These are phyloP conservation scores for Drosophila pseudoobscura DNA, from an alignment of 1,140 invertebrate genomes.

Conservation along the genomic window DNA sequence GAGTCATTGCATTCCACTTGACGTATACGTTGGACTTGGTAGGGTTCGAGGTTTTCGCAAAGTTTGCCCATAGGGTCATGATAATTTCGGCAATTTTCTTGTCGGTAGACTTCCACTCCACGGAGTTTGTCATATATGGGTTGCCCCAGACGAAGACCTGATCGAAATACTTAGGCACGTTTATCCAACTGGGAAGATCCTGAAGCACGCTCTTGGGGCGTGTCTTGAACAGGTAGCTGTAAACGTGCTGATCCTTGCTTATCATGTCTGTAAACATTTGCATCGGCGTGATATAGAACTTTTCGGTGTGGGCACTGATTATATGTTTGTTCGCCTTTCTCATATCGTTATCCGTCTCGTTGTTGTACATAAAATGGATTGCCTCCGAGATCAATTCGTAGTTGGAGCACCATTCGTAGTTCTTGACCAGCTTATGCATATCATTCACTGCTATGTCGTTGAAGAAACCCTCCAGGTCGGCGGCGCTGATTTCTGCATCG, in stretches of 20 bases:
- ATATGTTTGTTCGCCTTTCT: slow-evolving; percentile 84
- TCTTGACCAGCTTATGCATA: slow-evolving; percentile 83
- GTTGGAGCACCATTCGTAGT: slow-evolving; percentile 87
- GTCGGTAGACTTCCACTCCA: slow-evolving; percentile 89
- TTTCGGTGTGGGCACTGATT: slow-evolving; percentile 89
- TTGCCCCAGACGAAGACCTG: slow-evolving; percentile 91
- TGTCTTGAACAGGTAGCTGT: slow-evolving; percentile 90
- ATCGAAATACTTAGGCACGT: slow-evolving; percentile 91
- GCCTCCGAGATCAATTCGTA: slow-evolving; percentile 89
- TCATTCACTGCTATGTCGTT: slow-evolving; percentile 86
- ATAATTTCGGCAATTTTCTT: slow-evolving; percentile 90
- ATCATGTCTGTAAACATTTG: slow-evolving; percentile 87
- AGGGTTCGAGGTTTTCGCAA: slow-evolving; percentile 88
- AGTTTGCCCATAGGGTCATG: slow-evolving; percentile 90
- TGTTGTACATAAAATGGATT: slow-evolving; percentile 89
- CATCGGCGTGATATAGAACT: slow-evolving; percentile 88
- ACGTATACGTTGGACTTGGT: slow-evolving; percentile 87
- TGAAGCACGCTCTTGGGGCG: slow-evolving; percentile 87
- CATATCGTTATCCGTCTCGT: slow-evolving; percentile 85
- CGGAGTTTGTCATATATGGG: slow-evolving; percentile 86
- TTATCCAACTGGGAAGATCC: slow-evolving; percentile 89
- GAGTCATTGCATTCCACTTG: slow-evolving; percentile 88
- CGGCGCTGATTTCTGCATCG: slow-evolving; percentile 84
- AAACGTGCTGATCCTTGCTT: slow-evolving; percentile 86
- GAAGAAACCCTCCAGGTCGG: slow-evolving; percentile 86